Evolutionary conservation across 2,797 vertebrate species (phyloP), one percentile per base, ranked within the genome.

Genomic region (Tadarida brasiliensis): DNA sequence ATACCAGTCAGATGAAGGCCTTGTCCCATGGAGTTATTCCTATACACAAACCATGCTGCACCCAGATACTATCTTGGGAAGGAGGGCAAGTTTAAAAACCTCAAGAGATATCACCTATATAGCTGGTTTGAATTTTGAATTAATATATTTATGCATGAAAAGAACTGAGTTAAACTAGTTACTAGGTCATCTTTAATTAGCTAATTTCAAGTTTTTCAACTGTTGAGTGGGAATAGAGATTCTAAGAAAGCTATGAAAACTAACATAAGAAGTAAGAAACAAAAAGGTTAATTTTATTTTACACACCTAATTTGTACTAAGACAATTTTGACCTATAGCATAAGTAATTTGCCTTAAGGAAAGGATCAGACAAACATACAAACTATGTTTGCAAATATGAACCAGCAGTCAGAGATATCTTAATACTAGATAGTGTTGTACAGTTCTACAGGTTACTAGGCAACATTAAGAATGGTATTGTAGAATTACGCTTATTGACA

Each of bases 311-410:
- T 39, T 74, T 91, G 10, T 28, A 59, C 35, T 67, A 65, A 85
- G 56, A 11, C 49, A 57, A 80, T 71, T 63, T 78, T 24, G 3
- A 74, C 19, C 19, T 71, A 5, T 49, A 70, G 49, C 47, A 24
- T 81, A 73, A 73, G 44, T 57, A 71, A 86, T 57, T 94, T 86
- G 65, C 49, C 33, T 51, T 71, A 73, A 91, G 24, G 35, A 65
- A 22, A 86, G 67, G 30, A 63, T 85, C n/a, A 70, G 78, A 51
- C n/a, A 90, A 84, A 11, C 26, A 61, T 7, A 91, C 28, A 63
- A 71, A 86, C 35, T 51, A 49, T 73, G 54, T 90, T 71, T 73
- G 39, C 35, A 94, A 73, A 87, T 76, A 63, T 44, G 56, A 86
- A 65, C 22, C 47, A 68, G 11, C 47, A 68, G 11, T 20, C 28